Evolutionary conservation across 2,113 vertebrate species (phyloP).

Genomic region (Cettia cetti): DNA sequence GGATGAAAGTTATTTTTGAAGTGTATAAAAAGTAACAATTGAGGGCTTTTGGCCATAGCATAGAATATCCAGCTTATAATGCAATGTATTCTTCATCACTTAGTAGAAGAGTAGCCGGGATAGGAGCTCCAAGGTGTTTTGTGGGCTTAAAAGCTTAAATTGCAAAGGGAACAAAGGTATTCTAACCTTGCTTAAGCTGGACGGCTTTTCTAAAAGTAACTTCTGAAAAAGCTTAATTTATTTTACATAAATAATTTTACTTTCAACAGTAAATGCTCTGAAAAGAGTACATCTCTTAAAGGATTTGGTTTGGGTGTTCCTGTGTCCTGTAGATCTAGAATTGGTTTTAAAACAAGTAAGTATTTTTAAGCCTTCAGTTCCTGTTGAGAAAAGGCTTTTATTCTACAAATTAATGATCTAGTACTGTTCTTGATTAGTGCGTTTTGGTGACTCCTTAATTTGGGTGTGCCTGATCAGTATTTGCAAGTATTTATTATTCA

Average conservation of each 20-base stretch:
- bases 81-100: neutral
- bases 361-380: neutral
- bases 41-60: neutral
- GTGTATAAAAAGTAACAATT: neutral
- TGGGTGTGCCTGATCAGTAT: neutral
- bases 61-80: neutral
- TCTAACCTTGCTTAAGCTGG: neutral
- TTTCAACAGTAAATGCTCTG: neutral
- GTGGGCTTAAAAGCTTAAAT: neutral
- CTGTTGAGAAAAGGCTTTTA: conserved; percentile 23
- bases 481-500: neutral
- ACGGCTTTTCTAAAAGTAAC: neutral
- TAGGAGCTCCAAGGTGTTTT: neutral
- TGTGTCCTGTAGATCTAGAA: neutral
- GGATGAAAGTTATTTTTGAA: neutral
- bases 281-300: neutral
- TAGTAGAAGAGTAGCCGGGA: neutral
- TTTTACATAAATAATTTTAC: neutral
- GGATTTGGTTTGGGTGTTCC: neutral
- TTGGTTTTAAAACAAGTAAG: conserved; percentile 14
- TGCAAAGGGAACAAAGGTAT: neutral
- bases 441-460: neutral
- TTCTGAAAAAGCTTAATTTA: neutral
- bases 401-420: conserved; percentile 18
- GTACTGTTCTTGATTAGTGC: neutral